Conservation (phyloP, 2,888 invertebrate genomes). For the Malachius bipustulatus region DNA sequence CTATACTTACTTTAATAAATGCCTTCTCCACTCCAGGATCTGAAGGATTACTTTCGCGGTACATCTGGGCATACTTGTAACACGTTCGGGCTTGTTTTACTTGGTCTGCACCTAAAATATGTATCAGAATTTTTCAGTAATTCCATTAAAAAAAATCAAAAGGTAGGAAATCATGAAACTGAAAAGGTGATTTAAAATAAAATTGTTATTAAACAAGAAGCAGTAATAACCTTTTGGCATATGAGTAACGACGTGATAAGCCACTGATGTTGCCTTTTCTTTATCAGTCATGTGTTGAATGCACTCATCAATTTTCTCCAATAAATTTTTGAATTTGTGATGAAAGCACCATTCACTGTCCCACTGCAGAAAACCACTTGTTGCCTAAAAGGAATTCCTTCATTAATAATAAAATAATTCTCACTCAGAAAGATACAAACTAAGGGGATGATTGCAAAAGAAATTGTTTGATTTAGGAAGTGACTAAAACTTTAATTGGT, state of each 20-base stretch:
- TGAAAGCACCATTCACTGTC: constrained; percentile 28
- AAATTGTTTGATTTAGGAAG: too few species aligned
- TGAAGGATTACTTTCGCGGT: constrained; percentile 23
- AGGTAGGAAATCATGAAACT: too few species aligned
- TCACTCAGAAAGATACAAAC: too few species aligned
- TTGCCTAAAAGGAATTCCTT: constrained; percentile 16
- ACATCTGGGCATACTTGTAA: constrained; percentile 35
- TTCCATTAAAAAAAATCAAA: too few species aligned
- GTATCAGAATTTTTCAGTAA: too few species aligned
- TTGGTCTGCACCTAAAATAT: constrained; percentile 39
- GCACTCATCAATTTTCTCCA: constrained; percentile 33
- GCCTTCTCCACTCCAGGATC: constrained; percentile 22
- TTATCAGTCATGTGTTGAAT: constrained; percentile 30
- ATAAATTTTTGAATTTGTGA: constrained; percentile 28
- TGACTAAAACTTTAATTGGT: too few species aligned
- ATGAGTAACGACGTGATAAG: constrained; percentile 27
- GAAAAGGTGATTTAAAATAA: too few species aligned
- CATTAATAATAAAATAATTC: too few species aligned
- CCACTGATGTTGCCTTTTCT: constrained; percentile 31
- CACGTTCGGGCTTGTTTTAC: constrained; percentile 39
- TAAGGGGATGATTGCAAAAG: too few species aligned
- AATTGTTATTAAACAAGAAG: background rate
- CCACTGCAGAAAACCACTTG: constrained; percentile 14
- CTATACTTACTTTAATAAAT: constrained; percentile 24
- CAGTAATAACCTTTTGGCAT: constrained; percentile 26